A percentile compares a stretch with the other conserved stretches of the same genome.
Evolutionary conservation across 1,140 invertebrate species (phyloP).

Genomic region (Trissolcus basalis): DNA sequence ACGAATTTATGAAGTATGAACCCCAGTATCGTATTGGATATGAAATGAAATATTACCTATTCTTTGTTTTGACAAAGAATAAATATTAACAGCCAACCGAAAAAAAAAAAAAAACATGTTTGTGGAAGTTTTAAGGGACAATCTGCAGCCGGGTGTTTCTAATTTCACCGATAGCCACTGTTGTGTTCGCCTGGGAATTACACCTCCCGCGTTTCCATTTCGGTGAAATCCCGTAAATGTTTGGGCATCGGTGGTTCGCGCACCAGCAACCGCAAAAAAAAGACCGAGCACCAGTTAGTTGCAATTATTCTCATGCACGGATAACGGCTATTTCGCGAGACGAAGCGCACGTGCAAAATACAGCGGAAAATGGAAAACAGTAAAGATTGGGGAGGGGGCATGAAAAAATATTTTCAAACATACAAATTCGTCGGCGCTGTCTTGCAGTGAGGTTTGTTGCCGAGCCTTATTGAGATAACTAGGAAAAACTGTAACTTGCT

Average conservation of each 20-base stretch:
- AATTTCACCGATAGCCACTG: conserved; percentile 28
- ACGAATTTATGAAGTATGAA: too few species aligned
- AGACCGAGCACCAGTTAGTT: conserved; percentile 7
- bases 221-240: conserved; percentile 31
- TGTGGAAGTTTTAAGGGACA: conserved; percentile 16
- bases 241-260: conserved; percentile 10
- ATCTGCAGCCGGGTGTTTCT: conserved; percentile 16
- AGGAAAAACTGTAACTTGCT: conserved; percentile 65
- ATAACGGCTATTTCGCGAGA: conserved; percentile 8
- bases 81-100: neutral
- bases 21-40: too few species aligned
- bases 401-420: too few species aligned
- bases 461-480: conserved; percentile 24
- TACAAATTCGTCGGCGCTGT: too few species aligned
- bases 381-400: neutral
- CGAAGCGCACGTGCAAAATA: neutral
- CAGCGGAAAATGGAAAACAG: neutral
- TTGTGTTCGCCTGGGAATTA: conserved; percentile 35
- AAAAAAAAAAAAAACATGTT: neutral
- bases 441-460: too few species aligned
- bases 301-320: conserved; percentile 15
- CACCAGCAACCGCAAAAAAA: conserved; percentile 6
- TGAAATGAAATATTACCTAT: too few species aligned
- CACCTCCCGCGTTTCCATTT: conserved; percentile 37
- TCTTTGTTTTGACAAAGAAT: neutral